Base-by-base conservation (phyloP, 1,140 invertebrate genomes). In the Parasteatoda tepidariorum region DNA sequence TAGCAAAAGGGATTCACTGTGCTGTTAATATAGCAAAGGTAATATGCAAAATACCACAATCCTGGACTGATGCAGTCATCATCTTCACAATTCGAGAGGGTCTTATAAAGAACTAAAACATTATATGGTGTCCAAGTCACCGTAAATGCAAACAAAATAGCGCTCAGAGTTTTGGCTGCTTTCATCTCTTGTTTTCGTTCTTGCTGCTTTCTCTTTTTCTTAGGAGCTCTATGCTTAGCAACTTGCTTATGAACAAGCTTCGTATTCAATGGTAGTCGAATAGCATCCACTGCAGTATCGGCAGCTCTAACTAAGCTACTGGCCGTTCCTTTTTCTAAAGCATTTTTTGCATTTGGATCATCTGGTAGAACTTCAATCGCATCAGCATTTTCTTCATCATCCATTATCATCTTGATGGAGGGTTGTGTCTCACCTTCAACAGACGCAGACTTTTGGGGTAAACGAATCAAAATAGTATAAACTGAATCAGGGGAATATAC, bases 71-170 rank as follows among this genome's bases (percentile, higher is more conserved):
- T 86, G 88, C 94, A 94, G 85, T 93, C 93, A 55, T 93, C 93
- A 34, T 86, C 84, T n/a, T 87, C 87, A 87, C 94, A 95, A 33
- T 93, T 99, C 97, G 95, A 94, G 85, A 97, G 90, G 28, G 95
- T 95, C 89, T 97, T 96, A 62, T 97, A 90, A 85, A 97, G 91
- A 83, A 97, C 95, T 84, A 98, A 91, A 61, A 99, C 96, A 89
- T 99, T 99, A 90, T 99, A 99, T 62, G 98, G 98, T 55, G 97
- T 97, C 98, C 98, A 99, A 4, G 98, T 99, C 86, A 99, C 93
- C 85, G 99, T 98, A 90, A 99, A 99, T 62, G 97, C 97, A 75
- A 99, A 90, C 81, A 99, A 90, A 85, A 99, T 99, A 84, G 98
- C 98, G 9, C 95, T 98, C 48, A 99, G 89, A 0, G 98, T 99